These are phyloP conservation scores for Dioctria linearis DNA, from an alignment of 2,888 invertebrate genomes.

Conservation along the genomic window DNA sequence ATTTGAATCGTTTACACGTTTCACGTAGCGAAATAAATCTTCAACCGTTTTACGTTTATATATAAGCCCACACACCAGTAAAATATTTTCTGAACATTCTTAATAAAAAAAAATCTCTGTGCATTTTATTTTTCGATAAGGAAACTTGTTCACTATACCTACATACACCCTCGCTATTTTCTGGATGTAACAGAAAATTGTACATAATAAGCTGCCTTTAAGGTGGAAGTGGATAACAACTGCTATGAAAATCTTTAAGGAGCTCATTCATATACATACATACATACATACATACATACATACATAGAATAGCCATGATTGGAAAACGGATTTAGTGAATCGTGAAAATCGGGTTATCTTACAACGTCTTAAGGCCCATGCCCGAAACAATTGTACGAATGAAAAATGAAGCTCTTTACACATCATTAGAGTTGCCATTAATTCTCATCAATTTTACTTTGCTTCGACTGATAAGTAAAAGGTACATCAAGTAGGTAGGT, in stretches of 20 bases:
- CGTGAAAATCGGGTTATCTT: slow-evolving; percentile 44
- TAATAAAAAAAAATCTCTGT: background rate
- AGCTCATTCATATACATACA: too few species aligned
- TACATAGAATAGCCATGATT: background rate
- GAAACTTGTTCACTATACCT: background rate
- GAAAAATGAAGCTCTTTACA: slow-evolving; percentile 56
- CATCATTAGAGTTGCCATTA: slow-evolving; percentile 56
- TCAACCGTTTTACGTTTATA: background rate
- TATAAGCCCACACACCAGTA: background rate
- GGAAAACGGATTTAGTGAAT: slow-evolving; percentile 17
- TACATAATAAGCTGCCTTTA: too few species aligned
- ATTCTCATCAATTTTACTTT: slow-evolving; percentile 53
- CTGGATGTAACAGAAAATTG: too few species aligned
- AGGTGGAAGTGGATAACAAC: background rate
- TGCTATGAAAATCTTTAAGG: background rate
- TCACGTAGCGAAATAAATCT: slow-evolving; percentile 23
- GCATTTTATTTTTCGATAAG: background rate
- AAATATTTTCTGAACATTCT: background rate
- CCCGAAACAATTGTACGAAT: slow-evolving; percentile 46
- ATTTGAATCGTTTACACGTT: slow-evolving; percentile 20
- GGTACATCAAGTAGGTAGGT: slow-evolving; percentile 24
- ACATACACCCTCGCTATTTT: too few species aligned
- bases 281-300: too few species aligned
- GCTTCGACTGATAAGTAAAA: slow-evolving; percentile 12
- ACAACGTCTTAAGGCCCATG: background rate